phyloP scores from a whole-genome alignment of 2,113 vertebrate species.

The Loxodonta africana region DNA sequence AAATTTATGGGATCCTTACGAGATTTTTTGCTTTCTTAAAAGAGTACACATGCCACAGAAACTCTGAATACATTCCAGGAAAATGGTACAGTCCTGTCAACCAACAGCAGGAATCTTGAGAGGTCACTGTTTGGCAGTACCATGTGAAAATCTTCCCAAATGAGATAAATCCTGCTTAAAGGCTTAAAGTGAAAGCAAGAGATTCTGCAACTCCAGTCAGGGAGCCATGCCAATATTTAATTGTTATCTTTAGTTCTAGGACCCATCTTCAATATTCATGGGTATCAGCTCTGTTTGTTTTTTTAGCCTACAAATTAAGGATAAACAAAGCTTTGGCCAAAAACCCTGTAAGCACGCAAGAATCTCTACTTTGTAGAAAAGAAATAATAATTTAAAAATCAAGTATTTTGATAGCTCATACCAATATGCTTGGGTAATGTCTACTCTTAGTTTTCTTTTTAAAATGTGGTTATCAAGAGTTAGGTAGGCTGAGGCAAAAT shows the following conservation, averaged over 20 bases:
- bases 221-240: not conserved
- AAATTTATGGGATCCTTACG: slow-evolving; percentile 70
- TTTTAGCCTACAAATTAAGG: slow-evolving; percentile 47
- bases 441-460: slow-evolving; percentile 72
- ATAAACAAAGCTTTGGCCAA: slow-evolving; percentile 68
- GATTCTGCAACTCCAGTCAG: not conserved
- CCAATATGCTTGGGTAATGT: slow-evolving; percentile 72
- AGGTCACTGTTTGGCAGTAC: not conserved
- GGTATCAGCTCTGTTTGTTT: slow-evolving; percentile 21
- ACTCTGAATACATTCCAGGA: slow-evolving; percentile 5
- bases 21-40: slow-evolving; percentile 63
- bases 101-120: not conserved
- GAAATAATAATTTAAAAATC: slow-evolving; percentile 74
- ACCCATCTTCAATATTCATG: not conserved
- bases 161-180: slow-evolving; percentile 24
- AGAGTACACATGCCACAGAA: slow-evolving; percentile 17
- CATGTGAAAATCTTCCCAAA: not conserved
- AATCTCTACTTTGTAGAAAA: slow-evolving; percentile 61
- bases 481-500: slow-evolving; percentile 40
- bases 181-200: not conserved
- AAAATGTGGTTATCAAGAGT: slow-evolving; percentile 43
- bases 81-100: not conserved
- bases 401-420: slow-evolving; percentile 76
- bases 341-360: slow-evolving; percentile 62
- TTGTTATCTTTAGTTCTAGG: not conserved